Evolutionary conservation across 2,113 vertebrate species (phyloP).

Genomic region (Psammodynastes pulverulentus): DNA sequence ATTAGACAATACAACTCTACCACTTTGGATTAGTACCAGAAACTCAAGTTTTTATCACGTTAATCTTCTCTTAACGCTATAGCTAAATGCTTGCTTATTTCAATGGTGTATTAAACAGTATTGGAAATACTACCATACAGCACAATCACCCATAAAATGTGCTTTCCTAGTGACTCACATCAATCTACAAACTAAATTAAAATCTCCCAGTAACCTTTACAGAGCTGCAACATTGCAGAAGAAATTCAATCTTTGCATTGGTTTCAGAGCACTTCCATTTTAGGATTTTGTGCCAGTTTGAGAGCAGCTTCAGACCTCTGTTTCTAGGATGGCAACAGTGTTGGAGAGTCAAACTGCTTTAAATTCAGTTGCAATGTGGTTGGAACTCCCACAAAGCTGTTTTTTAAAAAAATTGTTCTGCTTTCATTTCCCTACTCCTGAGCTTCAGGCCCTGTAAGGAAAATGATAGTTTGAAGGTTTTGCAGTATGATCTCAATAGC

Average conservation of each 20-base stretch:
- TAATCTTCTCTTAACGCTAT: neutral
- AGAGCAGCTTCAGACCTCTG: neutral
- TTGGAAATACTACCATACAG: neutral
- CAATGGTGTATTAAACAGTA: neutral
- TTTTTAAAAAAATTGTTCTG: neutral
- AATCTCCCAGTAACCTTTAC: neutral
- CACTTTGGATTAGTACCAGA: neutral
- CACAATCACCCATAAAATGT: neutral
- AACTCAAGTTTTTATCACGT: neutral
- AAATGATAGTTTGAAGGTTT: neutral
- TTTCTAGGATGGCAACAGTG: neutral
- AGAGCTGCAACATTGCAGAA: neutral
- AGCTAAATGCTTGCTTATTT: neutral
- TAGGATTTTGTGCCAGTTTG: neutral
- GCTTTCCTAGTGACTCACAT: neutral
- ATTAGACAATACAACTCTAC: too few relatives aligned
- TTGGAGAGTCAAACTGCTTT: neutral
- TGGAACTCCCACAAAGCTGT: neutral
- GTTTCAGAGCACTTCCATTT: neutral
- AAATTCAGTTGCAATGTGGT: neutral
- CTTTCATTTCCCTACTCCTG: neutral
- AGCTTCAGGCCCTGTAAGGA: neutral
- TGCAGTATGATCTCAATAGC: neutral
- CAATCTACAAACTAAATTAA: neutral
- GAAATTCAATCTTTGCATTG: neutral